These are phyloP conservation scores for Drosophila mayaguana DNA, from an alignment of 2,888 invertebrate genomes.

Conservation along the genomic window DNA sequence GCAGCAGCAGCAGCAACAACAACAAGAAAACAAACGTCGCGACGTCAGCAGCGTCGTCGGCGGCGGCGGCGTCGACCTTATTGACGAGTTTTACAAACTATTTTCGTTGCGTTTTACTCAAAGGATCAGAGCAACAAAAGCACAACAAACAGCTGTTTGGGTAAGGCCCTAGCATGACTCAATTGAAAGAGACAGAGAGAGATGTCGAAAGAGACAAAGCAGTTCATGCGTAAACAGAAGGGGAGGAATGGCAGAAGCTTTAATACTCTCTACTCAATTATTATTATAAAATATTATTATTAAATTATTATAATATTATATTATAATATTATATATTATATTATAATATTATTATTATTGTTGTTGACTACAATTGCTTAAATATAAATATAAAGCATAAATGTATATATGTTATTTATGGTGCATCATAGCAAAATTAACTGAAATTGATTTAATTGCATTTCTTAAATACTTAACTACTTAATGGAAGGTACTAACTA, in stretches of 20 bases:
- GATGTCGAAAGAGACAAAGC: not conserved
- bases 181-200: conserved; percentile 7
- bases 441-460: conserved; percentile 25
- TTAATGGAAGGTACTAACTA: conserved; percentile 23
- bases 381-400: not conserved
- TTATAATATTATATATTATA: no score
- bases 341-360: not conserved
- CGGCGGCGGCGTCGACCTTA: conserved; percentile 49
- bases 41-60: conserved; percentile 22
- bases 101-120: conserved; percentile 30
- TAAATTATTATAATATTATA: not conserved
- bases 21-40: conserved; percentile 31
- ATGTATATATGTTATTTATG: not conserved
- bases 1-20: conserved; percentile 31
- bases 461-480: conserved; percentile 24
- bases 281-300: not conserved
- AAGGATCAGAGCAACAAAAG: conserved; percentile 51
- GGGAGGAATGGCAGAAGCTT: not conserved
- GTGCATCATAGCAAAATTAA: not conserved
- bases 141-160: conserved; percentile 75
- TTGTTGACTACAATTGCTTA: not conserved
- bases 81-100: conserved; percentile 36
- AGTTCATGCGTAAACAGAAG: not conserved
- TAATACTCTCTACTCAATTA: not conserved
- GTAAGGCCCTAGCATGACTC: conserved; percentile 57